Percentiles rank a stretch among this genome's conserved stretches.
phyloP scores from a whole-genome alignment of 2,888 invertebrate species.

The Dynastes grantii region DNA sequence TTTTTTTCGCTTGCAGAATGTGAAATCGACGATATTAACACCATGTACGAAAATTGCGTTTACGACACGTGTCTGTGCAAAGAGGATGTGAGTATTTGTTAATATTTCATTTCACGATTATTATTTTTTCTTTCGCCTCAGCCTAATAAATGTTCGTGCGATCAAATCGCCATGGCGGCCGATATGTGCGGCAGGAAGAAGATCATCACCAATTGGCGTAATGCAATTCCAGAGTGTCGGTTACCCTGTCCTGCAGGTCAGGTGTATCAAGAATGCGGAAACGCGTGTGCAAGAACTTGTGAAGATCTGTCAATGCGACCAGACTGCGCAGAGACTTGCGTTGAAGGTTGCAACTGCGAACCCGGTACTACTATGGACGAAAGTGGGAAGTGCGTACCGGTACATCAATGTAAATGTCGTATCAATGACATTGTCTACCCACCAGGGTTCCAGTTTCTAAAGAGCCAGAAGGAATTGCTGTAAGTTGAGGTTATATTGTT shows the following conservation, averaged over 20 bases:
- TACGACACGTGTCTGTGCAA: constrained; percentile 88
- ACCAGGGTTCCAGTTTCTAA: constrained; percentile 4
- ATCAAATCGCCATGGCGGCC: constrained; percentile 83
- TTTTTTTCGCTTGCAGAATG: constrained; percentile 11
- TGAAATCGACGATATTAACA: constrained; percentile 77
- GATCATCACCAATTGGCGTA: constrained; percentile 81
- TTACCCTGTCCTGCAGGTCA: constrained; percentile 82
- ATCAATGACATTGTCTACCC: constrained; percentile 79
- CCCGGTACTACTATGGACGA: constrained; percentile 80
- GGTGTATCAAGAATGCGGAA: constrained; percentile 84
- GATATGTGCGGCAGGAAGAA: constrained; percentile 81
- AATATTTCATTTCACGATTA: constrained; percentile 53
- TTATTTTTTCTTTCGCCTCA: constrained; percentile 55
- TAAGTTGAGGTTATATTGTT: background rate
- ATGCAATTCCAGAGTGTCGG: constrained; percentile 82
- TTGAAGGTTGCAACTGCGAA: constrained; percentile 90
- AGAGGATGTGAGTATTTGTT: constrained; percentile 58
- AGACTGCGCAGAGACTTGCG: constrained; percentile 76
- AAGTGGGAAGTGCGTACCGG: constrained; percentile 79
- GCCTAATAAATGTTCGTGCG: constrained; percentile 79
- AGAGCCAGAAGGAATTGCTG: constrained; percentile 19
- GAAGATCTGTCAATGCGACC: constrained; percentile 72
- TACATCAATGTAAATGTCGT: constrained; percentile 81
- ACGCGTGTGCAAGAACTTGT: constrained; percentile 82
- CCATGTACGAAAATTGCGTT: constrained; percentile 82